Evolutionary conservation across 2,888 invertebrate species (phyloP), one percentile per base, ranked within the genome.

Genomic region (Allophyes oxyacanthae): DNA sequence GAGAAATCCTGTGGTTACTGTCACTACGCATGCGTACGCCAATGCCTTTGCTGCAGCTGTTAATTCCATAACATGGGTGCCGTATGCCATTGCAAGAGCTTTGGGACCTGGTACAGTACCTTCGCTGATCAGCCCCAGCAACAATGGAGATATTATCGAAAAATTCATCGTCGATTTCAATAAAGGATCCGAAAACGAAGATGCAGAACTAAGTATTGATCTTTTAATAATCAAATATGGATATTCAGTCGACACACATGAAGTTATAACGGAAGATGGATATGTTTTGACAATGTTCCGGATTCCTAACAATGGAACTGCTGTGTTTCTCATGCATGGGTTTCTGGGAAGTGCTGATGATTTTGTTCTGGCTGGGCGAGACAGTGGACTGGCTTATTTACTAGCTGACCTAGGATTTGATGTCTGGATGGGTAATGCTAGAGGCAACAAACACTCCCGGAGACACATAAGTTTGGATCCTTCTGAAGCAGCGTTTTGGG

Each of bases 341-440:
- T 33, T 92, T 13, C 51, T 88, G 1, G 88, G 87, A 0, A 87
- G 90, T 61, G 81, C 91, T 3, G 90, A 91, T 54, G 91, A 91
- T 49, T 92, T 78, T 33, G 72, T 92, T 0, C 28, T 90, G 0
- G 80, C 88, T 0, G 92, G 92, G 0, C 80, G 82, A 0, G 81
- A 84, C 0, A 81, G 68, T 48, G 86, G 84, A 0, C 65, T 91
- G 7, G 90, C 90, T 0, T 95, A 92, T 62, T 72, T 94, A 0
- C 81, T 97, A 0, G 94, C 95, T 0, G 94, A 95, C 33, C 88
- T 92, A 52, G 96, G 96, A 1, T 96, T 95, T 68, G 97, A 97
- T 67, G 96, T 97, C 0, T 98, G 98, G 98, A 84, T 98, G 83
- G 96, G 97, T 0, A 98, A 98, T 82, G 95, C 95, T 1, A 94